Evolutionary conservation across 2,888 invertebrate species (phyloP), one percentile per base, ranked within the genome.

Genomic region (Limnephilus marmoratus): DNA sequence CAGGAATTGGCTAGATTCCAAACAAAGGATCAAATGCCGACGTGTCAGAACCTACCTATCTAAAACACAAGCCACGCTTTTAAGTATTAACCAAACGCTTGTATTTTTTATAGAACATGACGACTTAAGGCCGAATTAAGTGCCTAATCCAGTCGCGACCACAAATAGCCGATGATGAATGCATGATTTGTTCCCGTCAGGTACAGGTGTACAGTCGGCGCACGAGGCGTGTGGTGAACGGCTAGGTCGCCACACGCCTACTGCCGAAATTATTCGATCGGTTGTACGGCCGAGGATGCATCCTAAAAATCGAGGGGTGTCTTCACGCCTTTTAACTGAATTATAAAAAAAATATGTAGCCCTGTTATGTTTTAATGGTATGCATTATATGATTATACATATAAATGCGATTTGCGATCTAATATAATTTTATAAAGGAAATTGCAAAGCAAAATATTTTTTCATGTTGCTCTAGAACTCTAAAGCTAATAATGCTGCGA

Each of bases 141-240:
- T 34, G 45, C 86, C 86, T 86, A 86, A 86, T 86, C 86, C 86
- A 29, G n/a, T 37, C 41, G 41, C 41, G 88, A 29, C 68, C 88
- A 31, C 53, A 88, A 88, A 88, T 88, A 81, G 37, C 90, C 45
- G 49, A 81, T 90, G 90, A 90, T 90, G 37, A 90, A 90, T 90
- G 81, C 90, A 13, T 81, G 90, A 90, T 81, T 81, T 90, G 90
- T 41, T 81, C 81, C 90, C 81, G 90, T 81, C 81, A 90, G 90
- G 81, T 90, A 90, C 90, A 90, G 90, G 81, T 90, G 90, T 90
- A 90, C 90, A 81, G 90, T 81, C 37, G 81, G 90, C 81, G n/a
- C 81, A 90, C 81, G 90, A 81, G 81, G 37, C 37, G 90, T 81
- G 29, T 41, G 81, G 18, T 29, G 18, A n/a, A 29, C 37, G 37